Evolutionary conservation across 2,888 invertebrate species (phyloP).

Genomic region (Clepsis dumicolana): DNA sequence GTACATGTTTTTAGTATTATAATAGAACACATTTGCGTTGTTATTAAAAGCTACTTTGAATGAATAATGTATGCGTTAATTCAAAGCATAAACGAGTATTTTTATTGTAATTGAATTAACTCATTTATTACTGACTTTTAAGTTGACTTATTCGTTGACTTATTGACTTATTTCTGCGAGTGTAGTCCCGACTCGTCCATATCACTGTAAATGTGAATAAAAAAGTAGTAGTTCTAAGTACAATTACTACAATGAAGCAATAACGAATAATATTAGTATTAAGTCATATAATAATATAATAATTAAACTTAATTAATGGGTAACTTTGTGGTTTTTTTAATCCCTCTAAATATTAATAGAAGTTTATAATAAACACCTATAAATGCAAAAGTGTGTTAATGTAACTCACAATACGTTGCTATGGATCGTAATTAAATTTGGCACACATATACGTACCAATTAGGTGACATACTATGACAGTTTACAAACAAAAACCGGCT

Average conservation of each 20-base stretch:
- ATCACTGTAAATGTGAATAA: conserved; percentile 52
- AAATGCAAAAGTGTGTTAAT: no score
- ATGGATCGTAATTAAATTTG: no score
- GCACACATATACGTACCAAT: no score
- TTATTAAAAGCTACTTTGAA: neutral
- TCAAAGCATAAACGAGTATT: neutral
- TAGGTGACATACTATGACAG: no score
- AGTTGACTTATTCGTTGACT: conserved; percentile 14
- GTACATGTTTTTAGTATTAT: neutral
- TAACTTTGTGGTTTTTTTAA: conserved; percentile 57
- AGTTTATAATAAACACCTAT: neutral
- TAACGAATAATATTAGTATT: conserved; percentile 61
- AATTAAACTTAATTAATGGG: conserved; percentile 63
- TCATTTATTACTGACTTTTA: neutral
- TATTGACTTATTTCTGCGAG: conserved; percentile 24
- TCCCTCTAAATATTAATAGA: neutral
- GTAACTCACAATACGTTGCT: no score
- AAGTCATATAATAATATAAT: conserved; percentile 62
- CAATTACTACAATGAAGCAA: conserved; percentile 71
- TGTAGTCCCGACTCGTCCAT: conserved; percentile 49
- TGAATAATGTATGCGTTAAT: neutral
- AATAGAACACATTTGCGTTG: neutral
- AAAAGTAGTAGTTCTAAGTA: conserved; percentile 70
- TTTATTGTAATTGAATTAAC: neutral
- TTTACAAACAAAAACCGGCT: no score